A percentile compares a stretch with the other conserved stretches of the same genome.
Conservation (phyloP, 2,888 invertebrate species). For the Drosophila neonasuta region DNA sequence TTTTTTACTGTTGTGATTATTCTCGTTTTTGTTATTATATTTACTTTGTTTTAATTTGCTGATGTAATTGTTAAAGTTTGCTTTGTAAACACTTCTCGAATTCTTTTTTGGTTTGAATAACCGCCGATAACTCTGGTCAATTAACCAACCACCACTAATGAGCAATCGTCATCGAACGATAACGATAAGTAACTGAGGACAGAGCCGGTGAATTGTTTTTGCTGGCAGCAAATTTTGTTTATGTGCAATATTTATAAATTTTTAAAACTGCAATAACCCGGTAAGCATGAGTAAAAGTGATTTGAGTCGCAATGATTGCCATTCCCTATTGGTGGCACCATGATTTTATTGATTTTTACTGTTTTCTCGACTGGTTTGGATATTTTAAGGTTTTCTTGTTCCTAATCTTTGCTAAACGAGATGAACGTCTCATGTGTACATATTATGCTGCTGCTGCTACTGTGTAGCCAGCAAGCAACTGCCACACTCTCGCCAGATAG, state of each 20-base stretch:
- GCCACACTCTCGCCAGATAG: conserved; percentile 74
- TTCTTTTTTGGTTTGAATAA: background rate
- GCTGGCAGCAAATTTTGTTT: conserved; percentile 16
- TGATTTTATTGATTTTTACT: too few species aligned
- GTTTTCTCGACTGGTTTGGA: background rate
- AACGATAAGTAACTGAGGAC: background rate
- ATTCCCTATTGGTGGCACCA: background rate
- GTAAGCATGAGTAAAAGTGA: background rate
- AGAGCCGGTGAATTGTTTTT: conserved; percentile 35
- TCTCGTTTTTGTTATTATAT: background rate
- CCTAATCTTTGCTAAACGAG: conserved; percentile 13
- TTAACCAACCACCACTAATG: background rate
- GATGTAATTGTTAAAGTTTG: too few species aligned
- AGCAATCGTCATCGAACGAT: conserved; percentile 23
- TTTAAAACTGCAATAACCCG: background rate
- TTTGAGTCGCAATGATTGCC: too few species aligned
- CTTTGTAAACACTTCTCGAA: too few species aligned
- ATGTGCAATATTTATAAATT: conserved; percentile 11
- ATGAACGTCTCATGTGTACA: conserved; percentile 39
- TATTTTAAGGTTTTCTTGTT: conserved; percentile 4
- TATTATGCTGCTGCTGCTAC: conserved; percentile 28
- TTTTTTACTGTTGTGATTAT: too few species aligned
- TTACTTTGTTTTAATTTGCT: background rate
- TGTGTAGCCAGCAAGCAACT: conserved; percentile 27
- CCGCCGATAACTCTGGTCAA: background rate